Conservation (phyloP, 2,888 invertebrate species). For the Cistogaster globosa region DNA sequence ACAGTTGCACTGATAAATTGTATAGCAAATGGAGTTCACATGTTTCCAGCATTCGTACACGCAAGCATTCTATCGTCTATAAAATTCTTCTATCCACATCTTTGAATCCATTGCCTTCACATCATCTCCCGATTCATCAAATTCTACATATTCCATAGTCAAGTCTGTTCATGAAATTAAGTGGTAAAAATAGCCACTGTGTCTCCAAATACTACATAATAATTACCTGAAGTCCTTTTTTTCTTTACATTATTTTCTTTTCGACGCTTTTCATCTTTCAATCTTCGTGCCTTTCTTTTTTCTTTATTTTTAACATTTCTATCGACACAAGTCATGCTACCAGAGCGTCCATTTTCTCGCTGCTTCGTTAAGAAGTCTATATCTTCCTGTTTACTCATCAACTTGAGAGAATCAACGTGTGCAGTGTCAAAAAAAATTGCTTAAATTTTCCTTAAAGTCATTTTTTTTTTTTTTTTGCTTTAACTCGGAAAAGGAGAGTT, state of each 20-base stretch:
- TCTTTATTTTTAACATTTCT: neutral
- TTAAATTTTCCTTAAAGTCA: neutral
- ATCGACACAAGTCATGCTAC: neutral
- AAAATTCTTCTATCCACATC: slow-evolving; percentile 27
- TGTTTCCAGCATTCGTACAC: no score
- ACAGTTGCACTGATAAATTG: no score
- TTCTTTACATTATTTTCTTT: neutral
- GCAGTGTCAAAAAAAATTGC: neutral
- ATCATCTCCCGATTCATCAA: slow-evolving; percentile 38
- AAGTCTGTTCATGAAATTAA: slow-evolving; percentile 34
- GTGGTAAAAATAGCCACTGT: slow-evolving; percentile 15
- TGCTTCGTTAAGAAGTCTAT: neutral
- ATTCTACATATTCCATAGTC: slow-evolving; percentile 37
- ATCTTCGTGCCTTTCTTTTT: slow-evolving; percentile 8
- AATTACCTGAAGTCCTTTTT: neutral
- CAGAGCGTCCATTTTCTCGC: neutral
- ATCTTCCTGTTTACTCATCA: no score
- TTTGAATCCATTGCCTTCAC: slow-evolving; percentile 41
- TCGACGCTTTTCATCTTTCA: slow-evolving; percentile 2
- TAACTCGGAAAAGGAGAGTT: no score
- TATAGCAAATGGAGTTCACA: neutral
- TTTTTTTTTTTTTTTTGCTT: no score
- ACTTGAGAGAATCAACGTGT: neutral
- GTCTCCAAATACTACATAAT: slow-evolving; percentile 26
- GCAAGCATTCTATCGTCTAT: neutral